These are phyloP conservation scores for Orchesella cincta DNA, from an alignment of 1,140 invertebrate species.

Conservation along the genomic window DNA sequence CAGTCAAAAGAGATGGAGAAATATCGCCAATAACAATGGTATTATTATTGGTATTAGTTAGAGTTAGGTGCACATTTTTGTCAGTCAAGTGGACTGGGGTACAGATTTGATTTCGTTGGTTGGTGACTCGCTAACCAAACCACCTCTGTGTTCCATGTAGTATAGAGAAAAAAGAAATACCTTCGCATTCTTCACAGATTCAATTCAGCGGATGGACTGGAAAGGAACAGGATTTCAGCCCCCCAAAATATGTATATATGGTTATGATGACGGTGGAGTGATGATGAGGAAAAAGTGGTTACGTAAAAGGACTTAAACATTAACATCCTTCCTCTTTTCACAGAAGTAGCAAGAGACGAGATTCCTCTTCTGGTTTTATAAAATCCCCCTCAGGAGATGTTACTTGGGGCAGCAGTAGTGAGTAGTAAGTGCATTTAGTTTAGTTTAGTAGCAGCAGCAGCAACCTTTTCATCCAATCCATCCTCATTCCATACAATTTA, in stretches of 20 bases:
- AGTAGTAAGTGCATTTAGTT: too few relatives aligned
- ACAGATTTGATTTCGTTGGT: too few relatives aligned
- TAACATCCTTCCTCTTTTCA: constrained; percentile 24
- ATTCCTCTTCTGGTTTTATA: constrained; percentile 15
- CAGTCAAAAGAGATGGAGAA: too few relatives aligned
- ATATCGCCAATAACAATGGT: too few relatives aligned
- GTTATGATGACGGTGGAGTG: constrained; percentile 15
- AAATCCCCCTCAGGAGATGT: constrained; percentile 21
- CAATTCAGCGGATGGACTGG: constrained; percentile 25
- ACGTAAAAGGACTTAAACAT: constrained; percentile 24
- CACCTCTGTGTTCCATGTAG: too few relatives aligned
- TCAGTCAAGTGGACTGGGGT: too few relatives aligned
- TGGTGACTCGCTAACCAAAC: too few relatives aligned
- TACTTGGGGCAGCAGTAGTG: constrained; percentile 13
- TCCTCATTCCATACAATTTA: background rate
- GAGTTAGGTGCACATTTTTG: background rate
- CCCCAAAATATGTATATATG: constrained; percentile 16
- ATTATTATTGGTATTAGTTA: background rate
- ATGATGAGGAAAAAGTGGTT: constrained; percentile 29
- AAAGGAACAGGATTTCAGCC: constrained; percentile 3
- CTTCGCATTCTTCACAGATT: constrained; percentile 18
- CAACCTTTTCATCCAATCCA: background rate
- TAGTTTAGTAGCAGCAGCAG: too few relatives aligned
- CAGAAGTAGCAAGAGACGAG: background rate
- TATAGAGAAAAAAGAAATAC: constrained; percentile 9